Percentiles rank a stretch among this genome's conserved stretches.
phyloP scores from a whole-genome alignment of 64 coral and sea anemone genomes.

The Platygyra sinensis region DNA sequence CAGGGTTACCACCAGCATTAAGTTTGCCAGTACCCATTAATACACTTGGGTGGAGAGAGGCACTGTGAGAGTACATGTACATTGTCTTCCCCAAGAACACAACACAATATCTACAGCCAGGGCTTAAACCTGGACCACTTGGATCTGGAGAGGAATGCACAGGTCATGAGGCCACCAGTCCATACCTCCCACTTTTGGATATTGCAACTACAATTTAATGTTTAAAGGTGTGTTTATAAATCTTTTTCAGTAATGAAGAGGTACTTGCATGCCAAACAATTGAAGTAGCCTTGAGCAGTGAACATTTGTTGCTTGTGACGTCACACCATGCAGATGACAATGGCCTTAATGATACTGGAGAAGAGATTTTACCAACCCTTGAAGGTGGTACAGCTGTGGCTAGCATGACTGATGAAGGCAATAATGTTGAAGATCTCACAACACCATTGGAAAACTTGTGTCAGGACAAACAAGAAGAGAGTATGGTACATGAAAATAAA shows the following conservation, averaged over 20 bases:
- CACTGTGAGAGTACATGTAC: too few relatives aligned
- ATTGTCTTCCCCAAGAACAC: too few relatives aligned
- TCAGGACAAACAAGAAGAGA: neutral
- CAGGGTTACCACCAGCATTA: too few relatives aligned
- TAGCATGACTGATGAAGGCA: neutral
- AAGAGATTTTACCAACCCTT: neutral
- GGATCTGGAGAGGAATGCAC: too few relatives aligned
- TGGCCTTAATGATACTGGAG: neutral
- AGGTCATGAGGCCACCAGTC: neutral
- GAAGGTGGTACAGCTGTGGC: neutral
- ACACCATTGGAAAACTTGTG: neutral
- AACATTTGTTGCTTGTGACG: neutral
- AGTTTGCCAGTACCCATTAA: too few relatives aligned
- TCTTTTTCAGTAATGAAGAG: conserved; percentile 7
- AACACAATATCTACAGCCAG: too few relatives aligned
- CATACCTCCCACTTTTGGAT: neutral
- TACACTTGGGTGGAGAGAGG: too few relatives aligned
- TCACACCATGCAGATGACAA: neutral
- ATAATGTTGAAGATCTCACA: neutral
- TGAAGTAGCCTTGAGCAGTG: neutral
- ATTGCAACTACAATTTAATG: too few relatives aligned
- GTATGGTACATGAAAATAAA: too few relatives aligned
- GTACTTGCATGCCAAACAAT: neutral
- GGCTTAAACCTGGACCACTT: too few relatives aligned
- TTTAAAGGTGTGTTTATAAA: neutral